Conservation (phyloP, 2,888 invertebrate species). For the Plebejus argus region DNA sequence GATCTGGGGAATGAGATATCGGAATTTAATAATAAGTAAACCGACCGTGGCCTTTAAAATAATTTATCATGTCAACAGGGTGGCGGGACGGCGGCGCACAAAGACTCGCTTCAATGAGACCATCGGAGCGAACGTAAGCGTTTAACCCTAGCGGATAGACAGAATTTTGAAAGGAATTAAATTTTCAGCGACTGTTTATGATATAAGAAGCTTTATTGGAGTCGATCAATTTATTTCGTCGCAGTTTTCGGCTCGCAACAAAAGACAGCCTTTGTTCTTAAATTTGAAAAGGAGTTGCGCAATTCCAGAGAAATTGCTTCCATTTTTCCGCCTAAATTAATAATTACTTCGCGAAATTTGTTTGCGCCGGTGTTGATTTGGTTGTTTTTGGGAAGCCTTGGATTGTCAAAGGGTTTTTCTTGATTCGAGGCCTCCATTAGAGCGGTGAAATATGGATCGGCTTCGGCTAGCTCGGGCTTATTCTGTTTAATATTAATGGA, state of each 20-base stretch:
- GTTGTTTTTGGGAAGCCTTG: constrained; percentile 3
- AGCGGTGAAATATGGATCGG: not conserved
- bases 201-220: constrained; percentile 36
- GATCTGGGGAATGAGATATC: constrained; percentile 6
- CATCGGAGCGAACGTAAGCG: constrained; percentile 4
- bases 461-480: not conserved
- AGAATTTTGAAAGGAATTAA: constrained; percentile 21
- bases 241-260: constrained; percentile 30
- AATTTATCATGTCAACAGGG: constrained; percentile 15
- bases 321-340: constrained; percentile 24
- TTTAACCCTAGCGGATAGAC: constrained; percentile 25
- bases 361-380: constrained; percentile 14
- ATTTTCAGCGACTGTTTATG: constrained; percentile 33
- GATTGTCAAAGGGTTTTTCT: not conserved
- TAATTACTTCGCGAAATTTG: constrained; percentile 21
- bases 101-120: not conserved
- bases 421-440: not conserved
- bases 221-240: constrained; percentile 32
- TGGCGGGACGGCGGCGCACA: not conserved
- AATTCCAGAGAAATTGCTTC: constrained; percentile 13
- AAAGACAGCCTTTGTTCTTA: constrained; percentile 20
- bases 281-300: not conserved
- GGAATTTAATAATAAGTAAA: constrained; percentile 17
- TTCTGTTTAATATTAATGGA: constrained; percentile 14
- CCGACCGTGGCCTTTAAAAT: constrained; percentile 7